Evolutionary conservation across 1,140 invertebrate species (phyloP), one percentile per base, ranked within the genome.

Genomic region (Pectinophora gossypiella): DNA sequence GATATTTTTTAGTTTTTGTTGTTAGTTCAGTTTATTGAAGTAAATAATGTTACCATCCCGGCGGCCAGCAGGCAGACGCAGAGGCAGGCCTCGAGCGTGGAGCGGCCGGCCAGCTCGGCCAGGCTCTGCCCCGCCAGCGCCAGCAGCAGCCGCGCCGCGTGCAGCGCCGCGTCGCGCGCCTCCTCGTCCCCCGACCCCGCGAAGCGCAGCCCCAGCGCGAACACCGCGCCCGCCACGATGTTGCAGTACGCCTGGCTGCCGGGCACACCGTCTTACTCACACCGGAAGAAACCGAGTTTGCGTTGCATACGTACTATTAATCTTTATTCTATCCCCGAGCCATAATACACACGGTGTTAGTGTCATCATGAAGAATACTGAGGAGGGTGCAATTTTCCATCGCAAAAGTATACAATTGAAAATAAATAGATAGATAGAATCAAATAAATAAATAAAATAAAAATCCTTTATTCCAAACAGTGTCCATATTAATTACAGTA

Each of bases 231-330:
- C 21, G 96, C 95, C 44, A 98, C 90, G 52, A 99, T 97, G 78
- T 98, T 98, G 80, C 96, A 98, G 85, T 98, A 99, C 0, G 97
- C 96, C 90, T 99, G 97, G 68, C 95, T 95, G 77, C 36, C 90
- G 90, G n/a, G 32, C 10, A 43, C 21, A n/a, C n/a, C n/a, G n/a
- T n/a, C n/a, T n/a, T 40, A 36, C 19, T 9, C 19, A 13, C 19
- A 18, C 45, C 22, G 20, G 1, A 6, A 21, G 40, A 54, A 36
- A 16, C 51, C 50, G 43, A 3, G 5, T 27, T 5, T 27, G 5
- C 23, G 23, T 27, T 12, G n/a, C n/a, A n/a, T n/a, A n/a, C n/a
- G n/a, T n/a, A n/a, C n/a, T n/a, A 5, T 27, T 12, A 27, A 12
- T 5, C 23, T 12, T 27, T 27, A 12, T 6, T 6, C 23, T 27